Evolutionary conservation across 2,797 vertebrate genomes (phyloP).

Genomic region (Urocyon cinereoargenteus): DNA sequence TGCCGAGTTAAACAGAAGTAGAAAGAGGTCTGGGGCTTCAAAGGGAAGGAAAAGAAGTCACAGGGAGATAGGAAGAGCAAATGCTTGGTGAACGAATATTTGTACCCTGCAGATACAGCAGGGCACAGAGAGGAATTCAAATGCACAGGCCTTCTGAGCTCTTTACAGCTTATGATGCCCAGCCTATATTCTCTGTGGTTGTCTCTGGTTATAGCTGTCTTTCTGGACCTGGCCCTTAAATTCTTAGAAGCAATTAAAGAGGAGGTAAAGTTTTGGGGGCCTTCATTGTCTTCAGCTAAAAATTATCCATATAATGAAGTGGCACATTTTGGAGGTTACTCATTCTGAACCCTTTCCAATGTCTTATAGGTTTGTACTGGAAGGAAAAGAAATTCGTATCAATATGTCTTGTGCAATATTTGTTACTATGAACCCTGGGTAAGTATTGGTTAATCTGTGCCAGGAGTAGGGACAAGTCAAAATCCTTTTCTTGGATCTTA

Average conservation of each 20-base stretch:
- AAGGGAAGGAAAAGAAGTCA: neutral
- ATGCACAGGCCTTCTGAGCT: neutral
- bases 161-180: neutral
- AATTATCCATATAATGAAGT: neutral
- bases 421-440: conserved; percentile 87
- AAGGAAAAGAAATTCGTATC: conserved; percentile 86
- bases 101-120: neutral
- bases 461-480: neutral
- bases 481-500: neutral
- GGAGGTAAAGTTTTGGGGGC: neutral
- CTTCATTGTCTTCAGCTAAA: neutral
- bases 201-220: neutral
- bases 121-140: neutral
- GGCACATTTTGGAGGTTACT: neutral
- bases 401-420: conserved; percentile 87
- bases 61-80: neutral
- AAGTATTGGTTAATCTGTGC: conserved; percentile 43
- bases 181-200: neutral
- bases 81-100: neutral
- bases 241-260: neutral
- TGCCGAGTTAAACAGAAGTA: neutral
- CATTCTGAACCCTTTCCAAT: neutral
- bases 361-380: conserved; percentile 83
- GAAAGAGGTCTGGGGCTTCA: neutral
- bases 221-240: neutral